These are phyloP conservation scores for Caenorhabditis wallacei DNA, from an alignment of 2,888 invertebrate genomes.

Conservation along the genomic window DNA sequence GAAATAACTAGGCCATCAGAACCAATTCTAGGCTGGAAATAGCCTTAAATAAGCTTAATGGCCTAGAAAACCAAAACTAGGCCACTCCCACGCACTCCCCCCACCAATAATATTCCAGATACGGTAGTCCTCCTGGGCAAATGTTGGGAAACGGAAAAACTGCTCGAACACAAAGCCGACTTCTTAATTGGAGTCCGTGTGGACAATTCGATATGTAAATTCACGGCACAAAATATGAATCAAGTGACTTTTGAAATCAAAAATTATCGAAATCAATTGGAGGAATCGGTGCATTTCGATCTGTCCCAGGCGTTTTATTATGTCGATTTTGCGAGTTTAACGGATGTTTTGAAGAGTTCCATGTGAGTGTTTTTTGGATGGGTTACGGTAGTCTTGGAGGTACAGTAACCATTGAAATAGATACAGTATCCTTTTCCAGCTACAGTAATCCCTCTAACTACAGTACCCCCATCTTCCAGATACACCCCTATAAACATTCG, in stretches of 20 bases:
- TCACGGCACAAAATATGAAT: neutral
- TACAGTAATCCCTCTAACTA: no score
- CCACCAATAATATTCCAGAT: neutral
- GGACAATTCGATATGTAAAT: neutral
- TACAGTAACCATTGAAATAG: no score
- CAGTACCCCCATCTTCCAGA: neutral
- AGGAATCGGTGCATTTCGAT: neutral
- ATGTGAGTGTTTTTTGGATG: neutral
- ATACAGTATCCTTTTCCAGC: no score
- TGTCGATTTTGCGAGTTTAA: constrained; percentile 22
- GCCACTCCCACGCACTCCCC: neutral
- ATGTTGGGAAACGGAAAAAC: constrained; percentile 31
- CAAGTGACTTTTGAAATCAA: constrained; percentile 6
- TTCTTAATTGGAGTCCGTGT: constrained; percentile 30
- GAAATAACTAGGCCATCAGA: no score
- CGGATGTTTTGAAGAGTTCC: neutral
- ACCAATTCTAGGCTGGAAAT: no score
- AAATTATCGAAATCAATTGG: constrained; percentile 4
- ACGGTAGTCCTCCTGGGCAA: constrained; percentile 21
- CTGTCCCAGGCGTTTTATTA: constrained; percentile 31
- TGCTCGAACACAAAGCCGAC: constrained; percentile 25
- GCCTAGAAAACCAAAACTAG: no score
- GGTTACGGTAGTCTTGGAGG: no score
- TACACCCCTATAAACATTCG: neutral
- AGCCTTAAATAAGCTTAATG: no score